phyloP scores from a whole-genome alignment of 2,113 vertebrate species.

The Atherinomorus stipes region DNA sequence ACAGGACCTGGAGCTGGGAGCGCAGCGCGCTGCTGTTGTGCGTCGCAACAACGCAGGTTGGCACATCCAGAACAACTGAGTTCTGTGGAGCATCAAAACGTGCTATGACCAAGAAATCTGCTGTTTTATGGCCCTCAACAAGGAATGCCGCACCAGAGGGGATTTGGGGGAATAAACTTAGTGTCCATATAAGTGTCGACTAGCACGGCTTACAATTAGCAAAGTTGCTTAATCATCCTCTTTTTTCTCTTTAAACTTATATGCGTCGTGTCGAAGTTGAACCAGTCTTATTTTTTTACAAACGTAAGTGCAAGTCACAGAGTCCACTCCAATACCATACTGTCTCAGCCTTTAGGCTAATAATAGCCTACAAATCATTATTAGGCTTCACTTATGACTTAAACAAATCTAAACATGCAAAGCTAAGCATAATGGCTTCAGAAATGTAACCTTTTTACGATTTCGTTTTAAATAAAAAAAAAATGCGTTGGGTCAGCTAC shows the following conservation, averaged over 20 bases:
- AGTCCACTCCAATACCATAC: not conserved
- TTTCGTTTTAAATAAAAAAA: slow-evolving; percentile 37
- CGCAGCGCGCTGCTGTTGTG: slow-evolving; percentile 19
- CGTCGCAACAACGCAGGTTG: slow-evolving; percentile 28
- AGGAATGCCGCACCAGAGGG: not conserved
- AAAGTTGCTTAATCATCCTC: not conserved
- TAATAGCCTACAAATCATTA: not conserved
- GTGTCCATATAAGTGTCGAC: not conserved
- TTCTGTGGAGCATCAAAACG: slow-evolving; percentile 13
- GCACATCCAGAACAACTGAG: slow-evolving; percentile 14
- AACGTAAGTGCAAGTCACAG: not conserved
- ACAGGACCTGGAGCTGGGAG: slow-evolving; percentile 38
- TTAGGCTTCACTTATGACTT: not conserved
- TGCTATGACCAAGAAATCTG: not conserved
- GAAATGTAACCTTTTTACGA: not conserved
- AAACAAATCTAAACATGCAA: not conserved
- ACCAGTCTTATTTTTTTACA: not conserved
- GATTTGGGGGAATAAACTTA: not conserved
- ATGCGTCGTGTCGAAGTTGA: not conserved
- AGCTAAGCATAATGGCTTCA: not conserved
- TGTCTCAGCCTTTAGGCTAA: not conserved
- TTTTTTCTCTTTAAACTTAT: not conserved
- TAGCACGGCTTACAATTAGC: too few relatives aligned
- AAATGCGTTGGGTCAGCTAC: not conserved
- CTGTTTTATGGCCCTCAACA: not conserved